These are phyloP conservation scores for Mycteria americana DNA, from an alignment of 2,797 vertebrate species.

Conservation along the genomic window DNA sequence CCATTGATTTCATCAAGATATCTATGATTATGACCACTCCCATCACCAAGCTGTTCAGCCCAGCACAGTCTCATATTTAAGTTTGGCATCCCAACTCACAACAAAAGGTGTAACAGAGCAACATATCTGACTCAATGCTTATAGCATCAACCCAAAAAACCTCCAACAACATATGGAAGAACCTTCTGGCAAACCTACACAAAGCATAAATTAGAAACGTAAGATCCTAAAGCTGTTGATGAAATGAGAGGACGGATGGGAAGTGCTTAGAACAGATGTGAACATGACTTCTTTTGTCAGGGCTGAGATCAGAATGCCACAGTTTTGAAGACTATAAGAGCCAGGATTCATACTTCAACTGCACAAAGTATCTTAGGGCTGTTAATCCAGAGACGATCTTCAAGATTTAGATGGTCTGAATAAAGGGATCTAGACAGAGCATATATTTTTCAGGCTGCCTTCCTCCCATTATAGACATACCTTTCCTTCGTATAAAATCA, in stretches of 20 bases:
- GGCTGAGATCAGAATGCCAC: not conserved
- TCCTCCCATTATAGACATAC: not conserved
- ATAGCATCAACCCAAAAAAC: not conserved
- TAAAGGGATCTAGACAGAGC: not conserved
- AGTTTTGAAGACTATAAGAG: not conserved
- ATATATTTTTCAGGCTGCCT: not conserved
- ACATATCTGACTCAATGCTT: not conserved
- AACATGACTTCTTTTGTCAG: not conserved
- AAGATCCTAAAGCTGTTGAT: not conserved
- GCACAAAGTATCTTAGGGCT: not conserved
- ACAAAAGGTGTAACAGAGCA: constrained; percentile 43
- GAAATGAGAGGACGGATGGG: not conserved
- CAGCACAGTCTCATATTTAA: constrained; percentile 62
- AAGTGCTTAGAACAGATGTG: not conserved
- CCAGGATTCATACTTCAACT: not conserved
- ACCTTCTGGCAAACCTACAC: not conserved
- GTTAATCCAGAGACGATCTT: not conserved
- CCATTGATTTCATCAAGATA: constrained; percentile 73
- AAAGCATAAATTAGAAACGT: not conserved
- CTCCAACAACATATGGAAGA: not conserved
- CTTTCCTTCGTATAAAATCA: not conserved
- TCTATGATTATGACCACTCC: constrained; percentile 73
- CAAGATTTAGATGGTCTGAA: not conserved
- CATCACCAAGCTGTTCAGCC: constrained; percentile 60
- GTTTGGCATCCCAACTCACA: constrained; percentile 53